A percentile compares a stretch with the other conserved stretches of the same genome.
These are phyloP conservation scores for Emydocephalus ijimae DNA, from an alignment of 2,113 vertebrate genomes.

Conservation along the genomic window DNA sequence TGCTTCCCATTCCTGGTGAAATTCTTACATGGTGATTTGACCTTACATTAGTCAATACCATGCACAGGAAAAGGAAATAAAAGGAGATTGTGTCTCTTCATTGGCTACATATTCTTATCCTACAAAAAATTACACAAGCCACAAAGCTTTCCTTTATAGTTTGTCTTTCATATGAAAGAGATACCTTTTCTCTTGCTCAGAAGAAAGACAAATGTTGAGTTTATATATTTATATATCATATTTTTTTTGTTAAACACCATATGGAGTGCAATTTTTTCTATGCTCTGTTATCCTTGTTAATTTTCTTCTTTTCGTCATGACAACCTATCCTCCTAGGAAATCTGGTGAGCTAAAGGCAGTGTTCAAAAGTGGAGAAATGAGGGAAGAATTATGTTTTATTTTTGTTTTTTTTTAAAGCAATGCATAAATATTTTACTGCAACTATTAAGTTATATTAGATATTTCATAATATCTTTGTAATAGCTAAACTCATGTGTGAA, in stretches of 20 bases:
- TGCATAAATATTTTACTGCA: slow-evolving; percentile 52
- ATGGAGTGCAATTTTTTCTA: not conserved
- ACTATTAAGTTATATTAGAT: slow-evolving; percentile 59
- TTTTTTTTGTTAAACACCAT: not conserved
- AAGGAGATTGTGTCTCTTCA: not conserved
- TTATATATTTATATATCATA: not conserved
- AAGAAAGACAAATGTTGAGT: not conserved
- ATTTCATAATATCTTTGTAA: slow-evolving; percentile 57
- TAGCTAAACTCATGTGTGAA: slow-evolving; percentile 60
- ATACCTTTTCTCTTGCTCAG: not conserved
- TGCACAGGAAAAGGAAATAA: not conserved
- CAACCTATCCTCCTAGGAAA: not conserved
- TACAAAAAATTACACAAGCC: not conserved
- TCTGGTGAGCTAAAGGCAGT: not conserved
- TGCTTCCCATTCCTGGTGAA: not conserved
- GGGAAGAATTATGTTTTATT: not conserved
- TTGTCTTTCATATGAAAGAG: not conserved
- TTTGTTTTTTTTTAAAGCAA: not conserved
- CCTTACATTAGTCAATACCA: not conserved
- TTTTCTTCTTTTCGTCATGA: not conserved
- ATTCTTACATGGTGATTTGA: not conserved
- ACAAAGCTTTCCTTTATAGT: not conserved
- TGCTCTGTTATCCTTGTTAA: not conserved
- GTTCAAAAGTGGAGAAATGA: not conserved
- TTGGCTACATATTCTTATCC: not conserved